Conservation (phyloP, 2,797 vertebrate species). For the Leptatherina wallacei region DNA sequence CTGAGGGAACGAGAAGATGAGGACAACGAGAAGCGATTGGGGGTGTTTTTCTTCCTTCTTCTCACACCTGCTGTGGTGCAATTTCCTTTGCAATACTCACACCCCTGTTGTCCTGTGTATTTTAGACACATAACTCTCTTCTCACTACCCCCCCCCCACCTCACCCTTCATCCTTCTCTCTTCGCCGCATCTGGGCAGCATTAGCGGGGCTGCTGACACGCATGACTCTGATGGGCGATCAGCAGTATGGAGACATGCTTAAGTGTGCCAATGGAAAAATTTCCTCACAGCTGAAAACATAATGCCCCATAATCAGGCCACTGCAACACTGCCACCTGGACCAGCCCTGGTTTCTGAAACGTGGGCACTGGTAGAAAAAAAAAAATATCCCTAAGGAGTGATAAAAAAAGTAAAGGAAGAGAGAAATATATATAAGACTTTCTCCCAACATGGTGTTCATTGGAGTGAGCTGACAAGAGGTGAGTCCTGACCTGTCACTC, state of each 20-base stretch:
- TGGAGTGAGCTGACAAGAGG: constrained; percentile 56
- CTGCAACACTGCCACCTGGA: constrained; percentile 71
- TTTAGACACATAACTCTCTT: constrained; percentile 42
- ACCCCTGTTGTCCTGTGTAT: constrained; percentile 58
- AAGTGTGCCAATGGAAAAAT: constrained; percentile 77
- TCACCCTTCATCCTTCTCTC: constrained; percentile 45
- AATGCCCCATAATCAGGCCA: constrained; percentile 40
- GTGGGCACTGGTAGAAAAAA: not conserved
- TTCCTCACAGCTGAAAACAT: constrained; percentile 53
- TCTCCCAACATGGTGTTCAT: constrained; percentile 32
- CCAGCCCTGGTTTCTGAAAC: constrained; percentile 31
- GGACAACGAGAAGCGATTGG: not conserved
- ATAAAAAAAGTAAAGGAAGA: constrained; percentile 30
- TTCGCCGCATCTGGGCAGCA: constrained; percentile 79
- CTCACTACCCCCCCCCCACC: constrained; percentile 19
- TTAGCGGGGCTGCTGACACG: constrained; percentile 75
- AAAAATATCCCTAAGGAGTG: constrained; percentile 43
- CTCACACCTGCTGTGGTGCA: constrained; percentile 65
- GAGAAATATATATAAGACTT: constrained; percentile 46
- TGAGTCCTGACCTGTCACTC: constrained; percentile 71
- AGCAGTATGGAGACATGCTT: constrained; percentile 57
- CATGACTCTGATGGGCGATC: constrained; percentile 68
- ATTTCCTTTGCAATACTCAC: constrained; percentile 55
- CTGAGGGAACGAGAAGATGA: not conserved
- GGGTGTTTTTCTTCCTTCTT: constrained; percentile 19